Conservation (phyloP, 2,888 invertebrate genomes). For the Tineola bisselliella region DNA sequence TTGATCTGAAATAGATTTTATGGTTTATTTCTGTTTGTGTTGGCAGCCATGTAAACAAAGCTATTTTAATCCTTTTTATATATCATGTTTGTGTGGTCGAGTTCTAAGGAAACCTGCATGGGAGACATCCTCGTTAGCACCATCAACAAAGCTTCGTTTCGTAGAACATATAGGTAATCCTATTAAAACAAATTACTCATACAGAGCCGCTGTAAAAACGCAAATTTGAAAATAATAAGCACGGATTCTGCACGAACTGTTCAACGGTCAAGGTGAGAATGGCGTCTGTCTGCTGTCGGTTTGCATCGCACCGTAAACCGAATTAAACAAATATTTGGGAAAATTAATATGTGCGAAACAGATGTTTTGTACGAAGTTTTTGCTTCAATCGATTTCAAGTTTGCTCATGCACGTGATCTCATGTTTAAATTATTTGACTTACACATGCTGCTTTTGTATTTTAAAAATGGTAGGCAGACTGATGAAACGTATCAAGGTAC, state of each 20-base stretch:
- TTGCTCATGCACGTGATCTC: background rate
- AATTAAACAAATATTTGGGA: conserved; percentile 1
- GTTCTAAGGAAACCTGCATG: background rate
- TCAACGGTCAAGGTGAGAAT: conserved; percentile 47
- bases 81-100: background rate
- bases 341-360: background rate
- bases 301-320: background rate
- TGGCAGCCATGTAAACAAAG: conserved; percentile 7
- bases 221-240: conserved; percentile 6
- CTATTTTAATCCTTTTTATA: background rate
- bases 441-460: too few relatives aligned
- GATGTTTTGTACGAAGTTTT: background rate
- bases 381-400: background rate
- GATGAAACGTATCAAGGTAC: too few relatives aligned
- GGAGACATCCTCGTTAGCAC: background rate
- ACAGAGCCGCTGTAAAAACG: background rate
- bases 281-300: conserved; percentile 30
- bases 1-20: conserved; percentile 32
- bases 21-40: conserved; percentile 27
- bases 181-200: background rate
- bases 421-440: too few relatives aligned
- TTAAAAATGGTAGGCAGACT: too few relatives aligned
- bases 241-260: conserved; percentile 6
- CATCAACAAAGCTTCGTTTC: background rate
- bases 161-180: background rate